Base-by-base conservation (phyloP, 2,888 invertebrate species). In the Hyles lineata region DNA sequence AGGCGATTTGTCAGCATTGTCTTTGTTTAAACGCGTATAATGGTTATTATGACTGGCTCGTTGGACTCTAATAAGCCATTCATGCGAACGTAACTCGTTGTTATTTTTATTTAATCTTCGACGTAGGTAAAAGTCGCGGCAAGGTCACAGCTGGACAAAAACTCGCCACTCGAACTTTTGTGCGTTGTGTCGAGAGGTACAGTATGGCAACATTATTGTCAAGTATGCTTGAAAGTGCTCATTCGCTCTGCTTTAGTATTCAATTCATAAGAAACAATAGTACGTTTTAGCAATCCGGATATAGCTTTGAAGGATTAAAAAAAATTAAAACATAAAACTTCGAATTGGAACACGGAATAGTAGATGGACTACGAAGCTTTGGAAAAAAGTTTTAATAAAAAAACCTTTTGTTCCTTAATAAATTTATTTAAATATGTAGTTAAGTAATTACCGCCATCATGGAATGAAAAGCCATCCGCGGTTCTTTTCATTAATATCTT, bases 101-200 rank as follows among this genome's bases (percentile, higher is more conserved):
- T 83, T 55, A 55, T 55, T 83, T 82, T 82, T 67, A 80, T 82
- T 80, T 77, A 79, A 82, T 83, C 87, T 78, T 80, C 85, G 67
- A 67, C 82, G 83, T 83, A 85, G 82, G 85, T 86, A 86, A 86
- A 86, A 87, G 86, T 87, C 86, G 79, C 63, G 17, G 72, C 85
- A 88, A 88, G 88, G 88, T 87, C 83, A 78, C 43, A 43, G 15
- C 25, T 17, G 35, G 72, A 76, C 84, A 85, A 87, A 87, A 87
- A 85, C 79, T 80, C 72, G 82, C 78, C 80, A 79, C 78, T 80
- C 80, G 50, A 50, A 80, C 77, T 80, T 75, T 78, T 73, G 63
- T 70, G 73, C 81, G 79, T 75, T 80, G 81, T 77, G 21, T 55
- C 70, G 21, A 69, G 15, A 17, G 7, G 29, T 70, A 21, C 82